phyloP scores from a whole-genome alignment of 2,888 invertebrate genomes.

The Sepiola atlantica region DNA sequence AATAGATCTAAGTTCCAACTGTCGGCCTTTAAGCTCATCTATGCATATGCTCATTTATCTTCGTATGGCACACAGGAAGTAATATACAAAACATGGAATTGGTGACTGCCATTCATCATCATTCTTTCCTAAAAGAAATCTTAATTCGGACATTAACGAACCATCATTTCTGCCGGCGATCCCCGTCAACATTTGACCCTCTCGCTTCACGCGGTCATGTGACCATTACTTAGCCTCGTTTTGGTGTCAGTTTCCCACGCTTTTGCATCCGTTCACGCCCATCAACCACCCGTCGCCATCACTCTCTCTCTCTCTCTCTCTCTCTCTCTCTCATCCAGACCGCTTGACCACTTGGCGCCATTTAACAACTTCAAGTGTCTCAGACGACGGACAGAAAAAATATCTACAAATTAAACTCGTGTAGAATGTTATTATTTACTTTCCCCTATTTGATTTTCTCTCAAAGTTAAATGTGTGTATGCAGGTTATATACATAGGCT shows the following conservation, averaged over 20 bases:
- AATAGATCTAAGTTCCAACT: not conserved
- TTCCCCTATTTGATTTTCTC: not conserved
- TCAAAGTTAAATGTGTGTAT: not conserved
- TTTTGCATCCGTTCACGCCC: not conserved
- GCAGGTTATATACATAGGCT: not conserved
- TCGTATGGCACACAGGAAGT: not conserved
- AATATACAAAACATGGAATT: not conserved
- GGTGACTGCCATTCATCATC: not conserved
- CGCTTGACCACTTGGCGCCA: not conserved
- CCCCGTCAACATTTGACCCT: not conserved
- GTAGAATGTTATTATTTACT: not conserved
- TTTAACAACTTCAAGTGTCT: not conserved
- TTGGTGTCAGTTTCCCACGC: not conserved
- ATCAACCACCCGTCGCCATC: not conserved
- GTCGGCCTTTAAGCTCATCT: not conserved
- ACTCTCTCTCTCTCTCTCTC: not conserved
- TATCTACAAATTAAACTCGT: not conserved
- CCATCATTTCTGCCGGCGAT: not conserved
- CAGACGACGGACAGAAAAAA: not conserved
- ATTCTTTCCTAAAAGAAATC: not conserved
- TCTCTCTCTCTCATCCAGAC: not conserved
- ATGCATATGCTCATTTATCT: not conserved
- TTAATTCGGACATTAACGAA: not conserved
- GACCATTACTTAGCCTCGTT: not conserved
- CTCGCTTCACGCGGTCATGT: not conserved